Conservation (phyloP, 2,888 invertebrate species). For the Lutraria lutraria region DNA sequence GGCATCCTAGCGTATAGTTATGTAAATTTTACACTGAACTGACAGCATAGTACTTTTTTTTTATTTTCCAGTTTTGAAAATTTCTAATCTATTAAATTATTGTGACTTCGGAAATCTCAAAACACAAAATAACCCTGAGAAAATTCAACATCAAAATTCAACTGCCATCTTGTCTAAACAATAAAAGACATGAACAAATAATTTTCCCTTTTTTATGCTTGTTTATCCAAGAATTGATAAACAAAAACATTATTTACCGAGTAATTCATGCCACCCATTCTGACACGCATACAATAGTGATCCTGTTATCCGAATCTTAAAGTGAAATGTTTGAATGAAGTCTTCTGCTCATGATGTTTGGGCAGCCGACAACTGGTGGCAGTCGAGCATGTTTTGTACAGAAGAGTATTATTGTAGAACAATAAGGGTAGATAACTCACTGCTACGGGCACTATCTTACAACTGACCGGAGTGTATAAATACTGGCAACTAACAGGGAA, state of each 20-base stretch:
- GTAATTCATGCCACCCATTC: neutral
- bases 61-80: neutral
- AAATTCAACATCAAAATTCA: neutral
- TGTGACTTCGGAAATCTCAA: neutral
- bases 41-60: slow-evolving; percentile 3
- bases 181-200: neutral
- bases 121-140: neutral
- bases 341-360: too few species aligned
- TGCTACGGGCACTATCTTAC: too few species aligned
- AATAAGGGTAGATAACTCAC: too few species aligned
- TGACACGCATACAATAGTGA: neutral
- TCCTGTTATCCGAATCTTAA: too few species aligned
- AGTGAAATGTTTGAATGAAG: too few species aligned
- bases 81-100: neutral
- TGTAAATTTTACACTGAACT: neutral
- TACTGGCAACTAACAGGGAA: too few species aligned
- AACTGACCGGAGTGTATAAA: too few species aligned
- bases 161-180: neutral
- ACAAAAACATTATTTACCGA: neutral
- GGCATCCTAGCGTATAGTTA: neutral
- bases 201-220: neutral
- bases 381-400: too few species aligned
- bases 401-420: too few species aligned
- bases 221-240: neutral
- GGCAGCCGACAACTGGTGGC: too few species aligned